Evolutionary conservation across 2,888 invertebrate species (phyloP).

Genomic region (Patella caerulea): DNA sequence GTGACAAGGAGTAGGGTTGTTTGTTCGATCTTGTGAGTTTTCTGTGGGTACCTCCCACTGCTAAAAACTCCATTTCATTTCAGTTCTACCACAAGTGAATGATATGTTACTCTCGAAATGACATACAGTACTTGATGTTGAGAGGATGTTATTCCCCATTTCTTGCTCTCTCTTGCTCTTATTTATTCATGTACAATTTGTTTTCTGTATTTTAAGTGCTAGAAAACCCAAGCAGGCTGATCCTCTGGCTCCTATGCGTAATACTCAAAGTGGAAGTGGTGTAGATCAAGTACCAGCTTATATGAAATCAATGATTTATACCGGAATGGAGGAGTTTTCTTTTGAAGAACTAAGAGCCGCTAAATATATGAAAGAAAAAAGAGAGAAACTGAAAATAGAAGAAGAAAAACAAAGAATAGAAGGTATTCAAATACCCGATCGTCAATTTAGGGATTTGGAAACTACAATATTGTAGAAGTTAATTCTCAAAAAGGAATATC

Average conservation of each 20-base stretch:
- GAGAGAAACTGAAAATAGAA: constrained; percentile 35
- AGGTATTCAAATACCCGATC: background rate
- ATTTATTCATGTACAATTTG: background rate
- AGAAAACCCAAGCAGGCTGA: constrained; percentile 50
- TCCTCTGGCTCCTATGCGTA: constrained; percentile 41
- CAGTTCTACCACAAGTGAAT: no score
- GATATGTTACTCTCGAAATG: no score
- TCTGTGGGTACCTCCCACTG: no score
- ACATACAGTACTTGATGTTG: no score
- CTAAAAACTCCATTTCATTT: no score
- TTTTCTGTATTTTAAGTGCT: constrained; percentile 42
- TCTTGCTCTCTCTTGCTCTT: no score
- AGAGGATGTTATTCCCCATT: no score
- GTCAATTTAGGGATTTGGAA: no score
- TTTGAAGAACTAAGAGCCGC: constrained; percentile 83
- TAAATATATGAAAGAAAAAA: constrained; percentile 48
- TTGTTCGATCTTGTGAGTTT: no score
- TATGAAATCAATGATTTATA: constrained; percentile 78
- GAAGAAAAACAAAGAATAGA: constrained; percentile 33
- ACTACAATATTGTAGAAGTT: no score
- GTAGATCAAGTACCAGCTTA: constrained; percentile 69
- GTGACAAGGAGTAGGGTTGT: no score
- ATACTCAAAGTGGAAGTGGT: background rate
- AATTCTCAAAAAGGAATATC: no score
- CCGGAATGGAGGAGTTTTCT: constrained; percentile 80